Conservation (phyloP, 2,888 invertebrate genomes). For the Megaustenia siamemsis region DNA sequence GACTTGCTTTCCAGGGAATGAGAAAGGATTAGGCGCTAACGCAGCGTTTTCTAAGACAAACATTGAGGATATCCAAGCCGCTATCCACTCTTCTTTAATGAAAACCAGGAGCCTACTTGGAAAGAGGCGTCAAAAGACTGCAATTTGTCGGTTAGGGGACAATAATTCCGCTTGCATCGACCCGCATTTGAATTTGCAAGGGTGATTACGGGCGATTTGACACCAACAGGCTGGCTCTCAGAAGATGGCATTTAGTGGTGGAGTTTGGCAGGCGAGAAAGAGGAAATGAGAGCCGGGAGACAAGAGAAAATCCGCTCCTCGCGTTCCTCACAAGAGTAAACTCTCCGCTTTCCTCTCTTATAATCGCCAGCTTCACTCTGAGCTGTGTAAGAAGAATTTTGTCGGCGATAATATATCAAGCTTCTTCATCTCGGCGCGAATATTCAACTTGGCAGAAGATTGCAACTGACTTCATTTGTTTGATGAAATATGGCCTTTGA, state of each 20-base stretch:
- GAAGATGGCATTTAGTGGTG: constrained; percentile 42
- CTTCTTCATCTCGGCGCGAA: constrained; percentile 21
- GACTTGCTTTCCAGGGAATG: constrained; percentile 16
- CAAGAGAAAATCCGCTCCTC: constrained; percentile 38
- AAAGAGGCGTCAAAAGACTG: constrained; percentile 49
- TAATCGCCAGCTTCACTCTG: constrained; percentile 13
- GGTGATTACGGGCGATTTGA: constrained; percentile 53
- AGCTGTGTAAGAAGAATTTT: not conserved
- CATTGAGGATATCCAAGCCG: constrained; percentile 18
- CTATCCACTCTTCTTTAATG: constrained; percentile 46
- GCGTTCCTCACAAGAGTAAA: constrained; percentile 14
- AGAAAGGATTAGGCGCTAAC: constrained; percentile 35
- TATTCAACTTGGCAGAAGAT: constrained; percentile 8
- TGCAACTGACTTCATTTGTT: constrained; percentile 28
- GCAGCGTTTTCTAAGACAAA: constrained; percentile 40
- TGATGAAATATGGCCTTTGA: constrained; percentile 27
- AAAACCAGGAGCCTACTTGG: constrained; percentile 38
- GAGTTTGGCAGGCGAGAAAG: constrained; percentile 31
- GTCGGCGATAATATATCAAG: constrained; percentile 19
- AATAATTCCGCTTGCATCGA: constrained; percentile 54
- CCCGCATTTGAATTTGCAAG: constrained; percentile 49
- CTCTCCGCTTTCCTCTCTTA: constrained; percentile 5
- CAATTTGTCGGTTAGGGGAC: constrained; percentile 51
- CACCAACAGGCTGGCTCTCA: constrained; percentile 38
- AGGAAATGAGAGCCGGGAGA: constrained; percentile 50